Conservation (phyloP, 1,140 invertebrate genomes). For the Brachionus paranguensis region DNA sequence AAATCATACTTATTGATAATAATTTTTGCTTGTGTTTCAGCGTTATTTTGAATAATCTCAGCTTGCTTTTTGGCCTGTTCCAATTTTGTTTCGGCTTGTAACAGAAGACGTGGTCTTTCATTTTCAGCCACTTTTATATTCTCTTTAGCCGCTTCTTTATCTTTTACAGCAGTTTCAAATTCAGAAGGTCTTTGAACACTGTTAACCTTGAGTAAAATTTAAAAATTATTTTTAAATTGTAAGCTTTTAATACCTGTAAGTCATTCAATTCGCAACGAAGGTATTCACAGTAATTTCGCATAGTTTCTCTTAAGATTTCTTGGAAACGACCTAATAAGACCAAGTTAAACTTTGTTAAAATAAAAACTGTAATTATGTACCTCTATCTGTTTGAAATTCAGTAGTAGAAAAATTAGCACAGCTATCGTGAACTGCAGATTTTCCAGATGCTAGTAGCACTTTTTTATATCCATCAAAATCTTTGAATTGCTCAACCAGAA, state of each 20-base stretch:
- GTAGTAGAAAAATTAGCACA: slow-evolving; percentile 44
- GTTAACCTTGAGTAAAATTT: slow-evolving; percentile 46
- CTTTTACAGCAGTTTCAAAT: slow-evolving; percentile 49
- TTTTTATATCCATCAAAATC: slow-evolving; percentile 47
- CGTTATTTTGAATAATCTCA: slow-evolving; percentile 40
- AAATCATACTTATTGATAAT: slow-evolving; percentile 41
- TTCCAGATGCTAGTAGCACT: slow-evolving; percentile 46
- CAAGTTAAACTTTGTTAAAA: not conserved
- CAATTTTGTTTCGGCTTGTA: slow-evolving; percentile 45
- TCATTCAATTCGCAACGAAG: slow-evolving; percentile 47
- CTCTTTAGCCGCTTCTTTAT: slow-evolving; percentile 50
- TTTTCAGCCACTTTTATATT: slow-evolving; percentile 49
- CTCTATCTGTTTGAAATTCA: slow-evolving; percentile 39
- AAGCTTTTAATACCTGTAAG: slow-evolving; percentile 45
- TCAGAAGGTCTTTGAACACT: slow-evolving; percentile 47
- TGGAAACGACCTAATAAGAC: slow-evolving; percentile 40
- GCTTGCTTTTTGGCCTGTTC: slow-evolving; percentile 42
- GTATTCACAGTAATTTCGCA: slow-evolving; percentile 43
- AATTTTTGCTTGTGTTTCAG: slow-evolving; percentile 41
- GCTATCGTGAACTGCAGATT: slow-evolving; percentile 48
- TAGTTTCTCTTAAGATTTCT: slow-evolving; percentile 43
- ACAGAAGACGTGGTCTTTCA: slow-evolving; percentile 45
- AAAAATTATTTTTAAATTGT: not conserved
- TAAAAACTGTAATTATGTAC: not conserved
- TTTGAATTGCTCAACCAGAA: slow-evolving; percentile 47